Conservation (phyloP, 2,797 vertebrate species). For the Rallus crepitans region DNA sequence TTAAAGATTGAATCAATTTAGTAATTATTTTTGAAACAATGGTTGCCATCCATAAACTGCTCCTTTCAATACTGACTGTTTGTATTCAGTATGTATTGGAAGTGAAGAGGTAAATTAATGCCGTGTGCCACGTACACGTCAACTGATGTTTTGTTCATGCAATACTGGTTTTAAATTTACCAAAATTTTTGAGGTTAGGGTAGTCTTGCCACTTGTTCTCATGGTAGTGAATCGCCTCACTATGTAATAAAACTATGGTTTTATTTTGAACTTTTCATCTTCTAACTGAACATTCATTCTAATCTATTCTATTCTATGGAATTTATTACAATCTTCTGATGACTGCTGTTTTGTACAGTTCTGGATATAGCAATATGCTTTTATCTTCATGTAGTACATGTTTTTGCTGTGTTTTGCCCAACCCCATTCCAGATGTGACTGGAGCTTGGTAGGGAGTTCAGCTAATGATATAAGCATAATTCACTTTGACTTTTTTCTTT, state of each 20-base stretch:
- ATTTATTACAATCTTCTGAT: background rate
- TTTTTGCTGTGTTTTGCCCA: background rate
- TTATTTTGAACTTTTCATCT: background rate
- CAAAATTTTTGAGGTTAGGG: background rate
- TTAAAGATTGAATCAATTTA: background rate
- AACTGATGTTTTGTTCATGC: background rate
- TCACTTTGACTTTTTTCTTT: background rate
- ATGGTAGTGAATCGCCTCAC: background rate
- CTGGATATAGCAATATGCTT: background rate
- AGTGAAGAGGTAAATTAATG: background rate
- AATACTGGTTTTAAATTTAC: background rate
- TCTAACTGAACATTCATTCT: background rate
- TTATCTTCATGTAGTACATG: background rate
- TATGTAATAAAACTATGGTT: too few relatives aligned
- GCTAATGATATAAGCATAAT: background rate
- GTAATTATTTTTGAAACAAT: background rate
- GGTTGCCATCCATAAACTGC: background rate
- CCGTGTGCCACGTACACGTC: background rate
- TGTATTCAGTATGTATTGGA: background rate
- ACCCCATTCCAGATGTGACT: accelerated
- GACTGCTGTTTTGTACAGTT: background rate
- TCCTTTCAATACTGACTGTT: background rate
- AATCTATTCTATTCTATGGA: background rate
- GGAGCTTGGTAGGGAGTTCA: background rate
- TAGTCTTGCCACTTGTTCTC: background rate